Evolutionary conservation across 2,113 vertebrate genomes (phyloP).

Genomic region (Ardeotis arabs): DNA sequence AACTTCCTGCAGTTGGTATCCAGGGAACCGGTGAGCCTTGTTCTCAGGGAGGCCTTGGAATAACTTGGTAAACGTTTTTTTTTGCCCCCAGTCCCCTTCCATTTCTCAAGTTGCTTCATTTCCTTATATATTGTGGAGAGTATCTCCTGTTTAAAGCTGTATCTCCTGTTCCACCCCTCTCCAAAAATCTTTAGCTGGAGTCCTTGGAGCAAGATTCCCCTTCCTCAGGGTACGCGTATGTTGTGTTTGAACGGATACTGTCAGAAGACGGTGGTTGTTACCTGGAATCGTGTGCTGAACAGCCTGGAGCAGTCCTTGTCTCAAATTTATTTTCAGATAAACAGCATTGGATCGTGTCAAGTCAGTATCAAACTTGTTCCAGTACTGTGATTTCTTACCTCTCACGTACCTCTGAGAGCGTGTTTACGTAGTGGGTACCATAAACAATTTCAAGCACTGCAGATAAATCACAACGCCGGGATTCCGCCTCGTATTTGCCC

Average conservation of each 20-base stretch:
- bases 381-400: neutral
- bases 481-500: neutral
- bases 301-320: neutral
- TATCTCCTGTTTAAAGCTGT: neutral
- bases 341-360: neutral
- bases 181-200: neutral
- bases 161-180: neutral
- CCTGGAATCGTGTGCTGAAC: neutral
- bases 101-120: neutral
- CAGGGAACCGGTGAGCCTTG: neutral
- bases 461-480: neutral
- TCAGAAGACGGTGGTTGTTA: neutral
- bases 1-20: neutral
- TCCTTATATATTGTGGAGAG: neutral
- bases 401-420: neutral
- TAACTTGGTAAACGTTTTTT: neutral
- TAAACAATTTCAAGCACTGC: neutral
- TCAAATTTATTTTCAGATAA: neutral
- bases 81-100: neutral
- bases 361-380: fast-evolving
- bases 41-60: neutral
- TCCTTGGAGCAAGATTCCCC: neutral
- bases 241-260: neutral
- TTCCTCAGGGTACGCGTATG: fast-evolving
- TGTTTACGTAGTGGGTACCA: neutral